These are phyloP conservation scores for Parasteatoda tepidariorum DNA, from an alignment of 1,140 invertebrate species.

Conservation along the genomic window DNA sequence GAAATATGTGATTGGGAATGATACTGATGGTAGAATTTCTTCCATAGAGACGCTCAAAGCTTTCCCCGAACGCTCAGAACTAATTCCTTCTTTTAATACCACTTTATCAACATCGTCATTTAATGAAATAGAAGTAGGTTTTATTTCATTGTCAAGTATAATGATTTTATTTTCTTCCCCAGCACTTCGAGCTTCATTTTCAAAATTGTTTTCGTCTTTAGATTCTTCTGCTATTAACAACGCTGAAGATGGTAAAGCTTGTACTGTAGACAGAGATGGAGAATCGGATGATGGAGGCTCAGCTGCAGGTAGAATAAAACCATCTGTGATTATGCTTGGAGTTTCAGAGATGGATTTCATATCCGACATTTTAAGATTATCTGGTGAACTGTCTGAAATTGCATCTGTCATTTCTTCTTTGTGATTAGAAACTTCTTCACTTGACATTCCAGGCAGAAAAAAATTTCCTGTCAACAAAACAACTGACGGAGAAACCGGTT, in stretches of 20 bases:
- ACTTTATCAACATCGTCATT: neutral
- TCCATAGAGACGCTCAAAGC: conserved; percentile 12
- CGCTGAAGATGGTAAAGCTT: conserved; percentile 39
- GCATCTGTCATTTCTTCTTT: neutral
- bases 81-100: neutral
- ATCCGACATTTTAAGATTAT: conserved; percentile 65
- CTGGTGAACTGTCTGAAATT: neutral
- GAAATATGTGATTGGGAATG: conserved; percentile 68
- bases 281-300: neutral
- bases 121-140: neutral
- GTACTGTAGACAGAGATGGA: conserved; percentile 1
- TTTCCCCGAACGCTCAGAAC: conserved; percentile 1
- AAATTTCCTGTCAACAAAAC: conserved; percentile 43
- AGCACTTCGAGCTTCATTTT: conserved; percentile 18
- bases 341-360: conserved; percentile 61
- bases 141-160: neutral
- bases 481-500: neutral
- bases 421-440: neutral
- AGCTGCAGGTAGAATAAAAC: conserved; percentile 49
- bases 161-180: conserved; percentile 25
- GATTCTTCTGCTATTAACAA: conserved; percentile 26
- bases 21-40: conserved; percentile 36
- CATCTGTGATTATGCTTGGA: conserved; percentile 47
- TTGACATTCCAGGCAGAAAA: conserved; percentile 17
- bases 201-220: neutral